Conservation (phyloP, 2,797 vertebrate species). For the Nyctibius grandis region DNA sequence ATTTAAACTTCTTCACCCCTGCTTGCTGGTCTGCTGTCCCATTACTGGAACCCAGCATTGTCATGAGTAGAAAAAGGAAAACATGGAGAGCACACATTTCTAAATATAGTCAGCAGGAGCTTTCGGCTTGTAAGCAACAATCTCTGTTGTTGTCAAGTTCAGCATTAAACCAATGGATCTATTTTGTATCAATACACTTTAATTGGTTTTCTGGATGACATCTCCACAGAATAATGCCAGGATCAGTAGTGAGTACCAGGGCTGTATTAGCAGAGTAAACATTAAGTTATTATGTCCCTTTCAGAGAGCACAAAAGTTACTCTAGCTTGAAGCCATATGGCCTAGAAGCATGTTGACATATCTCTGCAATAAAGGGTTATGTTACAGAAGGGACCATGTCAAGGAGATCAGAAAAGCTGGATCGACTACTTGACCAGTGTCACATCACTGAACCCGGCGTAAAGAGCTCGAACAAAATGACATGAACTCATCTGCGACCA, state of each 20-base stretch:
- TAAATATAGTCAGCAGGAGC: background rate
- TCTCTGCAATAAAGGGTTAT: conserved; percentile 42
- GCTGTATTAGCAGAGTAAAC: conserved; percentile 7
- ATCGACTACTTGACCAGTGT: conserved; percentile 65
- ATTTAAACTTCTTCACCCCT: background rate
- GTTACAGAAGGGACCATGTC: conserved; percentile 44
- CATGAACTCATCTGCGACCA: conserved; percentile 70
- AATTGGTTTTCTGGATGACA: conserved; percentile 39
- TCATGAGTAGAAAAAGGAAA: background rate
- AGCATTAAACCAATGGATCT: background rate
- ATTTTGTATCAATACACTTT: background rate
- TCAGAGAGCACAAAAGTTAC: conserved; percentile 34
- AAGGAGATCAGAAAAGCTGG: conserved; percentile 58
- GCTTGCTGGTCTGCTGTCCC: background rate
- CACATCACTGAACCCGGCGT: conserved; percentile 33
- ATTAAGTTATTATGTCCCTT: conserved; percentile 4
- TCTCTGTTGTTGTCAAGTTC: background rate
- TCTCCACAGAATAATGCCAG: background rate
- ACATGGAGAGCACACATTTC: background rate
- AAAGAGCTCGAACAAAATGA: conserved; percentile 63
- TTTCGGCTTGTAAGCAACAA: background rate
- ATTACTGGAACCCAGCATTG: background rate
- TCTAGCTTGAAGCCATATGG: conserved; percentile 61
- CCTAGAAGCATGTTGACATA: conserved; percentile 45
- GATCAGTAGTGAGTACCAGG: background rate